These are phyloP conservation scores for Drusus annulatus DNA, from an alignment of 1,140 invertebrate species.

Conservation along the genomic window DNA sequence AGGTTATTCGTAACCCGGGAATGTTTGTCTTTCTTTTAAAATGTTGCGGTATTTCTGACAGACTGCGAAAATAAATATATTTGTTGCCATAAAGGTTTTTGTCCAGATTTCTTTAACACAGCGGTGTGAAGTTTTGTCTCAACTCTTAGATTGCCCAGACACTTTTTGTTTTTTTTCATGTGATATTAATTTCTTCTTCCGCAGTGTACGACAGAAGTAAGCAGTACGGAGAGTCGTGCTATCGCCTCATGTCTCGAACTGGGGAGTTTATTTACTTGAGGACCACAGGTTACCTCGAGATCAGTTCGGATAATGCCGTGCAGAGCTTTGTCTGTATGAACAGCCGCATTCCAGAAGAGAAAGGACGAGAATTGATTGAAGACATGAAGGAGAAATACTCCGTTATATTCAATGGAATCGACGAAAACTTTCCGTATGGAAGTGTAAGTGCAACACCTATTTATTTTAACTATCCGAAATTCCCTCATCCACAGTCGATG, in stretches of 20 bases:
- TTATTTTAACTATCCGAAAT: not conserved
- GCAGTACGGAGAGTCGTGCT: constrained; percentile 84
- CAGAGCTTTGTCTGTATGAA: constrained; percentile 90
- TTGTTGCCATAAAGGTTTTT: too few species aligned
- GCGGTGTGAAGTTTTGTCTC: too few species aligned
- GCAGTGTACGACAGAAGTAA: constrained; percentile 87
- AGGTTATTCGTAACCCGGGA: too few species aligned
- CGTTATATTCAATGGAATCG: constrained; percentile 68
- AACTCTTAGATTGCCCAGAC: too few species aligned
- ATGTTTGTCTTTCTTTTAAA: too few species aligned
- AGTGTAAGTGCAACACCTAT: constrained; percentile 58
- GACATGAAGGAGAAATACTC: constrained; percentile 83
- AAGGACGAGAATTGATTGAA: constrained; percentile 77
- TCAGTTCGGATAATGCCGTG: constrained; percentile 80
- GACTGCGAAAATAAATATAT: too few species aligned
- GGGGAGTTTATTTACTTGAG: constrained; percentile 86
- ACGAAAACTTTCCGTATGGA: constrained; percentile 62
- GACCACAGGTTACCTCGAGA: constrained; percentile 84
- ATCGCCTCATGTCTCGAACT: constrained; percentile 83
- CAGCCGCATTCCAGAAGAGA: constrained; percentile 80
- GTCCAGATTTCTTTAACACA: too few species aligned
- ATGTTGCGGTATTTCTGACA: too few species aligned
- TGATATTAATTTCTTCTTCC: constrained; percentile 60
- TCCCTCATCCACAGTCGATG: not conserved
- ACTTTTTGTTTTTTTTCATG: not conserved